These are phyloP conservation scores for Tauraco hartlaubi DNA, from an alignment of 2,797 vertebrate species.

Conservation along the genomic window DNA sequence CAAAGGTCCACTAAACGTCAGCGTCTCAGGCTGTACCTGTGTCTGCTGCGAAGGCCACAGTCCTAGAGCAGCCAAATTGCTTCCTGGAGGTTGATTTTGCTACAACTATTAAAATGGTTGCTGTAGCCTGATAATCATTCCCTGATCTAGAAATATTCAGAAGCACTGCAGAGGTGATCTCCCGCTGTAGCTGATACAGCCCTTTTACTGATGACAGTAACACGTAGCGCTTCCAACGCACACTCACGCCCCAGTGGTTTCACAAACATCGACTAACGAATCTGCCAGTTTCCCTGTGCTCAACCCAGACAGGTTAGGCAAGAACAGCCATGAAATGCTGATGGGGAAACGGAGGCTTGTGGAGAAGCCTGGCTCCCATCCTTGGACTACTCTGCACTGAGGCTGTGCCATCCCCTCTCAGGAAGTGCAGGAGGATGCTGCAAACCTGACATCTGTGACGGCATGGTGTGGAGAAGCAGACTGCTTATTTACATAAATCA, in stretches of 20 bases:
- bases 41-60: neutral
- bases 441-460: neutral
- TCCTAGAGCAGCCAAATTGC: neutral
- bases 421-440: neutral
- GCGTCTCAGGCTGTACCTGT: accelerated
- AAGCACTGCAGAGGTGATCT: neutral
- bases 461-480: accelerated
- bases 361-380: neutral
- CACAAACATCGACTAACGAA: neutral
- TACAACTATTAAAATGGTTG: neutral
- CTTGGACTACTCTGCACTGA: neutral
- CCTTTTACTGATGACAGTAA: neutral
- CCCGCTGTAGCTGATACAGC: accelerated
- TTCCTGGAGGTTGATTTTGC: neutral
- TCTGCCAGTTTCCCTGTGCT: neutral
- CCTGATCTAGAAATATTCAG: neutral
- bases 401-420: too few species aligned
- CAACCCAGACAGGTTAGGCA: neutral
- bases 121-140: accelerated
- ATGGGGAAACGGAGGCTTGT: neutral
- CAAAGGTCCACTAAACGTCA: neutral
- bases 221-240: accelerated
- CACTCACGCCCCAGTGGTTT: neutral
- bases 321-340: neutral
- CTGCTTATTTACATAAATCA: neutral